A percentile compares a stretch with the other conserved stretches of the same genome.
Evolutionary conservation across 1,140 invertebrate species (phyloP).

Genomic region (Conus betulinus): DNA sequence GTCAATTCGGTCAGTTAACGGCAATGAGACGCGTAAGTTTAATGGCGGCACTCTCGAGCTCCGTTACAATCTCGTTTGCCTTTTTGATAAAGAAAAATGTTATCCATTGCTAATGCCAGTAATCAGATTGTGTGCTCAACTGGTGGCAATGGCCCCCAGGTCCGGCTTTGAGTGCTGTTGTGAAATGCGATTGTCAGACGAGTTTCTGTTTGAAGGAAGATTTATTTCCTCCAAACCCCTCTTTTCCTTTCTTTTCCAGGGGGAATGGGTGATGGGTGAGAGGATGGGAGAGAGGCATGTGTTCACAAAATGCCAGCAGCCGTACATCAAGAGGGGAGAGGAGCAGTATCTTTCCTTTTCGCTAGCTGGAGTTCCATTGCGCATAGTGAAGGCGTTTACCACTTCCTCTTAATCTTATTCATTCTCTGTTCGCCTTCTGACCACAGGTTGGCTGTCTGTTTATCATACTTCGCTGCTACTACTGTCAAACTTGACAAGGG

Average conservation of each 20-base stretch:
- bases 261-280: neutral
- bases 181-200: neutral
- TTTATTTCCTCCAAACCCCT: neutral
- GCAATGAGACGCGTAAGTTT: neutral
- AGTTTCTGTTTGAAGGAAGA: neutral
- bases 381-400: too few relatives aligned
- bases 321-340: too few relatives aligned
- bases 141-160: neutral
- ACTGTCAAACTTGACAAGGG: too few relatives aligned
- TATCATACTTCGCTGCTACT: too few relatives aligned
- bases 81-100: neutral
- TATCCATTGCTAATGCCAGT: neutral
- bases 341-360: too few relatives aligned
- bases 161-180: neutral
- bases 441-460: too few relatives aligned
- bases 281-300: neutral
- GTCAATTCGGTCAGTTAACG: neutral
- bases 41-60: neutral
- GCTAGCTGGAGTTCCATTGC: too few relatives aligned
- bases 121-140: slow-evolving; percentile 5
- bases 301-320: neutral
- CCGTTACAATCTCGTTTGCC: neutral
- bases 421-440: too few relatives aligned
- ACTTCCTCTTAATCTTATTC: too few relatives aligned
- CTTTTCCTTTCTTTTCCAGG: neutral